Conservation (phyloP, 2,888 invertebrate species). For the Blastobasis adustella region DNA sequence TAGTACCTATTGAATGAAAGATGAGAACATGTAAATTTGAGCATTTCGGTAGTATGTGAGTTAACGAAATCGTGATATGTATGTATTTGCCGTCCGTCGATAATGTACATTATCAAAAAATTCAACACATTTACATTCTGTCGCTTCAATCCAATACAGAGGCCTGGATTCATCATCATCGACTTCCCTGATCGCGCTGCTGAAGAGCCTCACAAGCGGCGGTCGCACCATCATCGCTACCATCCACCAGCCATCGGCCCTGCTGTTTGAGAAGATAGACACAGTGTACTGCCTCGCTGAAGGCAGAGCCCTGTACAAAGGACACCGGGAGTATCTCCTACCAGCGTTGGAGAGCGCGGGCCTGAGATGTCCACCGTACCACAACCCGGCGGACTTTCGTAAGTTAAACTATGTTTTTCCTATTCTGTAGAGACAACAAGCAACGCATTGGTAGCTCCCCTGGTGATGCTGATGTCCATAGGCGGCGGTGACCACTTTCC, state of each 20-base stretch:
- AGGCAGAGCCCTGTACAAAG: conserved; percentile 90
- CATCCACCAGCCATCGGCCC: conserved; percentile 95
- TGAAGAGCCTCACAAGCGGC: conserved; percentile 87
- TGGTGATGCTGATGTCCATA: too few relatives aligned
- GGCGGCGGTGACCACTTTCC: too few relatives aligned
- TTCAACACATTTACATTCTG: too few relatives aligned
- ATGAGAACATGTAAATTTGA: too few relatives aligned
- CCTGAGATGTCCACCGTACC: conserved; percentile 90
- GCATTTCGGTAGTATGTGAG: too few relatives aligned
- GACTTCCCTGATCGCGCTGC: conserved; percentile 85
- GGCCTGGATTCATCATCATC: conserved; percentile 93
- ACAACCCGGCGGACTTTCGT: conserved; percentile 97
- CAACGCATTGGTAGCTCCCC: too few relatives aligned
- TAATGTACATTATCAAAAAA: too few relatives aligned
- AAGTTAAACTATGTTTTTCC: conserved; percentile 47
- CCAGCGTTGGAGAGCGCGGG: conserved; percentile 85
- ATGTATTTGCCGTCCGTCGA: too few relatives aligned
- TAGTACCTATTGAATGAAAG: too few relatives aligned
- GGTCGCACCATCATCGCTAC: conserved; percentile 94
- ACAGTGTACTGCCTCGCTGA: conserved; percentile 88
- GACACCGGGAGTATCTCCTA: conserved; percentile 81
- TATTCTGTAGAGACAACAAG: neutral
- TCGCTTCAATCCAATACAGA: conserved; percentile 54
- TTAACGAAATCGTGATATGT: too few relatives aligned
- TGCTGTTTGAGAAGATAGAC: conserved; percentile 95